Base-by-base conservation (phyloP, 2,113 vertebrate genomes). In the Hippocampus mohnikei region DNA sequence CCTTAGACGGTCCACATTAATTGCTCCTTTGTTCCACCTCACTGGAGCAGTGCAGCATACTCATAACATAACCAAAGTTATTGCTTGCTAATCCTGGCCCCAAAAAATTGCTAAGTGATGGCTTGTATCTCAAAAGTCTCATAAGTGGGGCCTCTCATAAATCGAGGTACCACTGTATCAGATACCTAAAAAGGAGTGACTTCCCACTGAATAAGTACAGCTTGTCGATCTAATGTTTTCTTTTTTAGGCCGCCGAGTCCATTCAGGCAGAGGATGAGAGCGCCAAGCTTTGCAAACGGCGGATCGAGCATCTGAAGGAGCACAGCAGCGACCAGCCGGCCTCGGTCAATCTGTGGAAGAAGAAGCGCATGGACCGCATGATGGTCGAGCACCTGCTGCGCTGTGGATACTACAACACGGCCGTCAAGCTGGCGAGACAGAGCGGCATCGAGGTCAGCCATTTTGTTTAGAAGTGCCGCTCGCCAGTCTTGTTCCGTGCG, bases 221-320 rank as follows among this genome's bases (percentile, higher is more conserved):
- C 33, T 5, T 61, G 13, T n/a, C 20, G 10, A 23, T 63, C 42
- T 15, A 7, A 23, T 16, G 10, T 1, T 2, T 53, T 15, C 70
- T 12, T 65, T 3, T 69, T 52, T 20, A 99, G 97, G 97, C 97
- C 0, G 97, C 96, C 0, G 97, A 99, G 82, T 98, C 97, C 12
- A 97, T 99, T 89, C 97, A 99, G 85, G 97, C 97, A 0, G 97
- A 99, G 80, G 97, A 99, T 8, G 97, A 99, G 86, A 99, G 97
- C 0, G 97, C 97, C 9, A 98, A 98, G 72, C 90, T 99, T 42
- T 99, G 97, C 71, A 99, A 99, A 76, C 94, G 97, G 15, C 92
- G 97, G 80, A 98, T 99, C 2, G 97, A 98, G 18, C 97, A 99
- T 63, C 90, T 99, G 75, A 99, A 99, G 77, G 97, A 99, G 69